Base-by-base conservation (phyloP, 2,888 invertebrate genomes). In the Drosophila sordidapex region DNA sequence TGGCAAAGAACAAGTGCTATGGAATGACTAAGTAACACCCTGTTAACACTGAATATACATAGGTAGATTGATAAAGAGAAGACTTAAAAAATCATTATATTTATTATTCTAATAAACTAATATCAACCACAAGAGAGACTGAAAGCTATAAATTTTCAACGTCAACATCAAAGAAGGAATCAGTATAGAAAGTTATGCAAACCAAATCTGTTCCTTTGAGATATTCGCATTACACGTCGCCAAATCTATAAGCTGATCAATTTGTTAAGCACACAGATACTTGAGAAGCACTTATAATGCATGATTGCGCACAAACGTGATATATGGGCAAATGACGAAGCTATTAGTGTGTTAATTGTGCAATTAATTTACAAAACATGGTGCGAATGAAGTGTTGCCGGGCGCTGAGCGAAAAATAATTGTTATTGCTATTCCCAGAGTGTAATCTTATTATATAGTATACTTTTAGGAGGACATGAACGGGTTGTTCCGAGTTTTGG, bases 281-380 rank as follows among this genome's bases (percentile, higher is more conserved):
- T 51, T 64, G 58, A 61, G 56, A 36, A 21, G 27, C 36, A 56
- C 49, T 40, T 57, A 52, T 48, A 67, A 63, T 65, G 52, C 64
- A 54, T 69, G 69, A 73, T 63, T 65, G 64, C 36, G 48, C 65
- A 62, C 57, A 57, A 79, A 52, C 63, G 60, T 75, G 77, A 79
- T 74, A 35, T 67, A 71, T 70, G 60, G 25, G 15, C 33, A 59
- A 71, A 60, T 76, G 49, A 36, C 54, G 54, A 11, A 21, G 70
- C 68, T 65, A 78, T 78, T 68, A 57, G 36, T 68, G 52, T 58
- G 67, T 77, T 87, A 85, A 85, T 87, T 82, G 82, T 68, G 58
- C 73, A 74, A 84, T 79, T 76, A 73, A 87, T 88, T 81, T 65
- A 31, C 27, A 36, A 40, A 21, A 4, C 25, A 35, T 25, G 27